A percentile compares a stretch with the other conserved stretches of the same genome.
Conservation (phyloP, 2,888 invertebrate genomes). For the Reticulitermes lucifugus region DNA sequence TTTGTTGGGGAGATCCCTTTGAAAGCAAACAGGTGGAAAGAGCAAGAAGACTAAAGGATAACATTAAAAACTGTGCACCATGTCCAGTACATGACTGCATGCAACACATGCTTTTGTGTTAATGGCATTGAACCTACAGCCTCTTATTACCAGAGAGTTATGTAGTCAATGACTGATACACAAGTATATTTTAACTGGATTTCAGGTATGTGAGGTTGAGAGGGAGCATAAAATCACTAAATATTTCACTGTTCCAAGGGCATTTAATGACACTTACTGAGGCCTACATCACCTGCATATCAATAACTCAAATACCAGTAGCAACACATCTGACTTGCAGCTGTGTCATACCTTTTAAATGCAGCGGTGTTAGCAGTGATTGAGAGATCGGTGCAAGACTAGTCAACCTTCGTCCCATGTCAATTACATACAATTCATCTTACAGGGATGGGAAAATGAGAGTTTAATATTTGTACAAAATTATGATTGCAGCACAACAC, state of each 20-base stretch:
- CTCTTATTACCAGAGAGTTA: too few relatives aligned
- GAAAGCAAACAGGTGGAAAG: too few relatives aligned
- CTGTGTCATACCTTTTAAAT: neutral
- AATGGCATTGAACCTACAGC: too few relatives aligned
- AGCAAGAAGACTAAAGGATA: too few relatives aligned
- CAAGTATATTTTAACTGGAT: too few relatives aligned
- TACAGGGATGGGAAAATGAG: neutral
- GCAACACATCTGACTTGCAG: neutral
- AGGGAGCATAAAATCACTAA: too few relatives aligned
- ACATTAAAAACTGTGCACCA: too few relatives aligned
- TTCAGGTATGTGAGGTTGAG: too few relatives aligned
- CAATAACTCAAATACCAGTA: neutral
- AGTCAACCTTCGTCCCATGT: neutral
- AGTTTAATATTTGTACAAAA: slow-evolving; percentile 11
- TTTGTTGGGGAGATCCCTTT: too few relatives aligned
- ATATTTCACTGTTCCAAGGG: slow-evolving; percentile 9
- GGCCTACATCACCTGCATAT: slow-evolving; percentile 21
- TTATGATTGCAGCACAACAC: neutral
- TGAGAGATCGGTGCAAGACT: neutral
- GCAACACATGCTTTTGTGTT: too few relatives aligned
- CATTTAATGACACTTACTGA: slow-evolving; percentile 23
- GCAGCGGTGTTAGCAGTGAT: slow-evolving; percentile 9
- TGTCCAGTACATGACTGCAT: too few relatives aligned
- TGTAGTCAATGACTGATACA: too few relatives aligned
- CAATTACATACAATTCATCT: slow-evolving; percentile 5